Evolutionary conservation across 2,797 vertebrate genomes (phyloP).

Genomic region (Triplophysa bombifrons): DNA sequence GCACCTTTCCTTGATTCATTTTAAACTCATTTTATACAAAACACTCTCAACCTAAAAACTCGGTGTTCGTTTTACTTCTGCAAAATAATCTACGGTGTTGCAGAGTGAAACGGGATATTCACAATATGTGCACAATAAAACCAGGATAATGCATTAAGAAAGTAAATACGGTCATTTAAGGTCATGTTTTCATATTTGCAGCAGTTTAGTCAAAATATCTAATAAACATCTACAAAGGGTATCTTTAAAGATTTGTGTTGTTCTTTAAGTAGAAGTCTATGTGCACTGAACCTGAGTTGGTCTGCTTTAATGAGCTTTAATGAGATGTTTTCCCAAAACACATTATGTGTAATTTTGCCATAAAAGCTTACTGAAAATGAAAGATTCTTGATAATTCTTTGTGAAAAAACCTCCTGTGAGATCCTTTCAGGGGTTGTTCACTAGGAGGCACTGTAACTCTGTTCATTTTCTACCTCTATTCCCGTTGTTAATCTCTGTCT

Average conservation of each 20-base stretch:
- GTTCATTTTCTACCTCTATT: slow-evolving; percentile 18
- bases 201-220: too few species aligned
- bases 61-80: background rate
- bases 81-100: background rate
- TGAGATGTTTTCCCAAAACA: too few species aligned
- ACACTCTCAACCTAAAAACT: background rate
- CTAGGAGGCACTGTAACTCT: slow-evolving; percentile 69
- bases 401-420: too few species aligned
- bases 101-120: background rate
- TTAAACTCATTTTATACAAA: background rate
- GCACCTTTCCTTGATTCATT: background rate
- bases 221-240: too few species aligned
- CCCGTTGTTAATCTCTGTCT: slow-evolving; percentile 32
- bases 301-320: too few species aligned
- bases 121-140: background rate
- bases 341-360: background rate
- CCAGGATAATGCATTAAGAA: background rate
- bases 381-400: too few species aligned
- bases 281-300: too few species aligned
- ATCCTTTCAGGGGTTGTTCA: slow-evolving; percentile 48
- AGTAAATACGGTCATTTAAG: background rate
- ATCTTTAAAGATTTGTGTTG: too few species aligned
- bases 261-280: too few species aligned
- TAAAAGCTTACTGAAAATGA: too few species aligned
- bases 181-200: background rate